phyloP scores from a whole-genome alignment of 2,113 vertebrate genomes.

The Upupa epops region DNA sequence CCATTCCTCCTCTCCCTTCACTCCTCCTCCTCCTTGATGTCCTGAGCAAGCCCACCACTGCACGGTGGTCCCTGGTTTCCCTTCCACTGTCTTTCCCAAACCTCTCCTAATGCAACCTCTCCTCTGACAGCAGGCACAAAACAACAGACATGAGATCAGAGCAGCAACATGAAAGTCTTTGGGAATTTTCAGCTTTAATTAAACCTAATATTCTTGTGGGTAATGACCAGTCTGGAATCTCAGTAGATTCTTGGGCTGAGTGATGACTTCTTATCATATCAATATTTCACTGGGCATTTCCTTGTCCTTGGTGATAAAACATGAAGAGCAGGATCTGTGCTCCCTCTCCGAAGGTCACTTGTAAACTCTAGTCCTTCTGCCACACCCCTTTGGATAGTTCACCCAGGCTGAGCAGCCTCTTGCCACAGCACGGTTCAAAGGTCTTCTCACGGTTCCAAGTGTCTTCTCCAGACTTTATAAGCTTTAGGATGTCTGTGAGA shows the following conservation, averaged over 20 bases:
- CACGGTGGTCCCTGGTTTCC: neutral
- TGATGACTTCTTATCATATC: neutral
- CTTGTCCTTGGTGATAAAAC: neutral
- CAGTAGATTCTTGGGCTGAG: neutral
- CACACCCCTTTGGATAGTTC: neutral
- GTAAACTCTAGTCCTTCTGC: neutral
- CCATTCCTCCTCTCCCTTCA: neutral
- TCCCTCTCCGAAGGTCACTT: neutral
- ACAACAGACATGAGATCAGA: neutral
- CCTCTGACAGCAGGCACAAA: too few relatives aligned
- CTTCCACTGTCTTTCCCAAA: neutral
- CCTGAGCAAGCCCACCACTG: neutral
- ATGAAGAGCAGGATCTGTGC: neutral
- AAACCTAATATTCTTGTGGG: neutral
- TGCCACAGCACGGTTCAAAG: neutral
- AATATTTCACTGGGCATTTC: neutral
- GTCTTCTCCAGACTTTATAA: neutral
- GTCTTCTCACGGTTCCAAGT: too few relatives aligned
- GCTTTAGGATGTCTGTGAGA: neutral
- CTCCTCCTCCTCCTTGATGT: too few relatives aligned
- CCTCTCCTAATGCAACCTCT: fast-evolving
- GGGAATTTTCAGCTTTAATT: constrained; percentile 8
- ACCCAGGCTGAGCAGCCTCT: neutral
- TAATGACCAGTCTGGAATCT: neutral
- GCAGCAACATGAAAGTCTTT: neutral